phyloP scores from a whole-genome alignment of 1,140 invertebrate species.

The Drosophila prosaltans region DNA sequence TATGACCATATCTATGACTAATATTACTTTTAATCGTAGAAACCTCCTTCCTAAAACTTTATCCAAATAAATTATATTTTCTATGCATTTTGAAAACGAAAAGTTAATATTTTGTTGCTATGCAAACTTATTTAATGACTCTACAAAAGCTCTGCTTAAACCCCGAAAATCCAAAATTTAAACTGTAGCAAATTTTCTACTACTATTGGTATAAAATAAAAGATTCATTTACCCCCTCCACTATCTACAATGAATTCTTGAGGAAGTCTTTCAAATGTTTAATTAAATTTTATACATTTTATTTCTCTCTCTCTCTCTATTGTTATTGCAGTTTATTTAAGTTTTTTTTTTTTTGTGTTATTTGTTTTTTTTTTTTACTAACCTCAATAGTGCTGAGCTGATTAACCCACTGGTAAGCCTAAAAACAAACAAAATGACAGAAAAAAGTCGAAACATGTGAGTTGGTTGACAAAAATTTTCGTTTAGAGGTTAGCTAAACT shows the following conservation, averaged over 20 bases:
- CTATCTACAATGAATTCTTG: not conserved
- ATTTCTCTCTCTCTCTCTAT: not conserved
- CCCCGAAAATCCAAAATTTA: too few species aligned
- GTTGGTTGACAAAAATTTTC: slow-evolving; percentile 10
- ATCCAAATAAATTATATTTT: too few species aligned
- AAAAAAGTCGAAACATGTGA: slow-evolving; percentile 26
- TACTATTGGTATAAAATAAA: too few species aligned
- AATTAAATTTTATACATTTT: not conserved
- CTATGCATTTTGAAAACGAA: too few species aligned
- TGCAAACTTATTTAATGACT: too few species aligned
- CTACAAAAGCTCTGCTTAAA: too few species aligned
- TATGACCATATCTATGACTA: too few species aligned
- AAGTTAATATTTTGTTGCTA: too few species aligned
- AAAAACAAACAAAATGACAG: slow-evolving; percentile 52
- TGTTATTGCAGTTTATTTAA: not conserved
- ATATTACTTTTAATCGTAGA: too few species aligned
- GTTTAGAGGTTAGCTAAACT: slow-evolving; percentile 8
- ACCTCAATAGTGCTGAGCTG: slow-evolving; percentile 54
- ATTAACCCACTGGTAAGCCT: slow-evolving; percentile 62
- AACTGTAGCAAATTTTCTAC: too few species aligned
- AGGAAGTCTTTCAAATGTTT: not conserved
- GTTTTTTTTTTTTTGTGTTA: not conserved
- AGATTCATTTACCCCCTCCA: too few species aligned
- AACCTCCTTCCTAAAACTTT: too few species aligned
- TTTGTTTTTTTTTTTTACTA: slow-evolving; percentile 33